Evolutionary conservation across 2,888 invertebrate genomes (phyloP).

Genomic region (Diachrysia chrysitis): DNA sequence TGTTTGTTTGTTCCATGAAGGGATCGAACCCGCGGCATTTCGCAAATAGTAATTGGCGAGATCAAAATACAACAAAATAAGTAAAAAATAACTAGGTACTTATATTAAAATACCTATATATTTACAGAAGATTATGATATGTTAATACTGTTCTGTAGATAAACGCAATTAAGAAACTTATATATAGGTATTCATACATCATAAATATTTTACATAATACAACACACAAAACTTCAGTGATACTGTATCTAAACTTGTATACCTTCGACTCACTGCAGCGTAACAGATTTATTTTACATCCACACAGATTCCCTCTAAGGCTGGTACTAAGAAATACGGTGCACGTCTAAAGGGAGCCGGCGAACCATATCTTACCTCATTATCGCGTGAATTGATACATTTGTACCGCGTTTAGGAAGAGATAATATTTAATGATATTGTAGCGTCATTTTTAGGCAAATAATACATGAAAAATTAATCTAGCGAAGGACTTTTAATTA

Average conservation of each 20-base stretch:
- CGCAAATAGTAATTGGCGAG: too few relatives aligned
- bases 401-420: conserved; percentile 20
- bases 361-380: conserved; percentile 74
- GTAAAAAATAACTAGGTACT: too few relatives aligned
- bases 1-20: too few relatives aligned
- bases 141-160: too few relatives aligned
- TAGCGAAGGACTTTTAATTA: too few relatives aligned
- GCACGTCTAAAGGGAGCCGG: conserved; percentile 51
- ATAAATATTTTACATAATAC: neutral
- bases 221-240: neutral
- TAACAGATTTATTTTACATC: conserved; percentile 9
- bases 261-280: conserved; percentile 26
- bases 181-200: too few relatives aligned
- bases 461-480: neutral
- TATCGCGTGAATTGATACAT: conserved; percentile 55
- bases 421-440: neutral
- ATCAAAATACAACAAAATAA: too few relatives aligned
- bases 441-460: neutral
- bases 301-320: conserved; percentile 19
- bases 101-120: too few relatives aligned
- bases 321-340: conserved; percentile 14
- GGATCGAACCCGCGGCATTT: too few relatives aligned
- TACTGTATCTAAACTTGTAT: neutral
- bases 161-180: too few relatives aligned
- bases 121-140: too few relatives aligned